Conservation (phyloP, 2,888 invertebrate genomes). For the Leptinotarsa rubiginosa region DNA sequence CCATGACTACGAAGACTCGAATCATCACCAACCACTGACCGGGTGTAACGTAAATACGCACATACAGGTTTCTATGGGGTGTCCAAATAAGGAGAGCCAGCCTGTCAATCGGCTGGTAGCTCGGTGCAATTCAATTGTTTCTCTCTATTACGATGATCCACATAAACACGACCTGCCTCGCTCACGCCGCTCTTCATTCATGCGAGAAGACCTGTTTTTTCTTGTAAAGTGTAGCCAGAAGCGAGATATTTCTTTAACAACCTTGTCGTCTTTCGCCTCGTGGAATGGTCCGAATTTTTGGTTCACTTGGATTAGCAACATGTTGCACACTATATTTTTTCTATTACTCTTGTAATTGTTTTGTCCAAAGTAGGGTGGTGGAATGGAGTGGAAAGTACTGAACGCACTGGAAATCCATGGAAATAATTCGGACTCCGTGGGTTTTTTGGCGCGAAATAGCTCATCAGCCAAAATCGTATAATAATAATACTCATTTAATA, state of each 20-base stretch:
- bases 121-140: slow-evolving; percentile 27
- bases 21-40: not conserved
- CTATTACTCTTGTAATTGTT: too few relatives aligned
- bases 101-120: not conserved
- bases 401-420: too few relatives aligned
- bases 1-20: not conserved
- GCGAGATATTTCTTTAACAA: not conserved
- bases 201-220: not conserved
- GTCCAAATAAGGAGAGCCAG: slow-evolving; percentile 14
- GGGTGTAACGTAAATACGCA: slow-evolving; percentile 1
- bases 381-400: too few relatives aligned
- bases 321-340: too few relatives aligned
- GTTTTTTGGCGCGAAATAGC: too few relatives aligned
- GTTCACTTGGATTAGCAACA: too few relatives aligned
- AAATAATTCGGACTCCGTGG: too few relatives aligned
- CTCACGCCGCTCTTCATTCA: slow-evolving; percentile 10
- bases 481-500: too few relatives aligned
- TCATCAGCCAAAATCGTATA: too few relatives aligned
- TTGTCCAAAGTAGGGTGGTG: too few relatives aligned
- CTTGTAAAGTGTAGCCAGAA: not conserved
- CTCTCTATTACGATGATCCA: slow-evolving; percentile 14
- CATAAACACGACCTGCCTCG: slow-evolving; percentile 15
- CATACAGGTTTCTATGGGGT: slow-evolving; percentile 16
- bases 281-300: too few relatives aligned
- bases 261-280: not conserved